Conservation (phyloP, 1,140 invertebrate genomes). For the Lucilia sericata region DNA sequence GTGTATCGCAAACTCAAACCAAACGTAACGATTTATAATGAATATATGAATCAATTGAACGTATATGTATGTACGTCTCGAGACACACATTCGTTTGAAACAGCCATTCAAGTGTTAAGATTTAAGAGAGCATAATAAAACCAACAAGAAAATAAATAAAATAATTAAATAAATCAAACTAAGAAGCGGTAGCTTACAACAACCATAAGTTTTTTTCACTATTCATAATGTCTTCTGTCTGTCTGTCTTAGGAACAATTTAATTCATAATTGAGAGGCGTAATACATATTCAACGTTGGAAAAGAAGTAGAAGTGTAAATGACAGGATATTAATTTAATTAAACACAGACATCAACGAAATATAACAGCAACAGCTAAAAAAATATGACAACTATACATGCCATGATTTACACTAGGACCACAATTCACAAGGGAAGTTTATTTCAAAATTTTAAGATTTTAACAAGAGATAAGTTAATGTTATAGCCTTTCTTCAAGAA, state of each 20-base stretch:
- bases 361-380: background rate
- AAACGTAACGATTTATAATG: no score
- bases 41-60: background rate
- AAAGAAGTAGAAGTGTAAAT: constrained; percentile 37
- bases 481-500: no score
- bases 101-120: background rate
- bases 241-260: constrained; percentile 15
- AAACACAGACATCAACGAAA: constrained; percentile 16
- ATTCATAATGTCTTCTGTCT: background rate
- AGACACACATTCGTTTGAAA: background rate
- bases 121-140: background rate
- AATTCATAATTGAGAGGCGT: constrained; percentile 20
- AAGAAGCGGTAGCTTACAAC: constrained; percentile 1
- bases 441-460: no score
- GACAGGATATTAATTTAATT: constrained; percentile 44
- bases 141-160: background rate
- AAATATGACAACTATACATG: no score
- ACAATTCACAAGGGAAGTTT: background rate
- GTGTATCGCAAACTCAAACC: background rate
- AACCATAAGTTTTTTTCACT: background rate
- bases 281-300: background rate
- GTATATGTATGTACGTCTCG: background rate
- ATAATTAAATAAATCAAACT: background rate
- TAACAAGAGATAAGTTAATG: no score
- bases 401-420: background rate